A percentile compares a stretch with the other conserved stretches of the same genome.
phyloP scores from a whole-genome alignment of 2,113 vertebrate species.

The Leiothrix lutea region DNA sequence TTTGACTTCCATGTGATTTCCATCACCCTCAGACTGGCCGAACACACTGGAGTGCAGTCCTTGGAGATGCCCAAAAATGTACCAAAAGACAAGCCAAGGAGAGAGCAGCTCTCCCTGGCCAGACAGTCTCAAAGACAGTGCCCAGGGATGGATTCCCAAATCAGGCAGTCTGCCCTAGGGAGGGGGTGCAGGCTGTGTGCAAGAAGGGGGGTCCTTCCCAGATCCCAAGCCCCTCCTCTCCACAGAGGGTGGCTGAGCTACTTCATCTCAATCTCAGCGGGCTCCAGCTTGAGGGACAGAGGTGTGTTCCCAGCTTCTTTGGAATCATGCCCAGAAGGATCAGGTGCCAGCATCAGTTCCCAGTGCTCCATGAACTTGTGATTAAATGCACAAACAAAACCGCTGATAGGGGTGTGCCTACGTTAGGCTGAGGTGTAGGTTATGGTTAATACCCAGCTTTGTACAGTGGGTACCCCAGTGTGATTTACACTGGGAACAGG shows the following conservation, averaged over 20 bases:
- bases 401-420: neutral
- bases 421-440: neutral
- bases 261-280: neutral
- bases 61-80: neutral
- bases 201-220: neutral
- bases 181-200: fast-evolving
- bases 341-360: neutral
- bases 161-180: neutral
- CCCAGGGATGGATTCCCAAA: neutral
- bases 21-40: neutral
- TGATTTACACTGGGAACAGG: neutral
- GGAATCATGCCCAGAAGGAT: neutral
- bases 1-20: neutral
- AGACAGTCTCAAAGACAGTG: neutral
- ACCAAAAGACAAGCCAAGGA: neutral
- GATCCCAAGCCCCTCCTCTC: neutral
- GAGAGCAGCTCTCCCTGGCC: neutral
- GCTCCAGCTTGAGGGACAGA: neutral
- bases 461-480: fast-evolving
- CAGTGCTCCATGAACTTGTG: fast-evolving
- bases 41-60: neutral
- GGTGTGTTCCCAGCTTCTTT: neutral
- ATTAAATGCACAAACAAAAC: neutral
- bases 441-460: neutral
- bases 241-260: neutral